A percentile compares a stretch with the other conserved stretches of the same genome.
These are phyloP conservation scores for Caenorhabditis becei DNA, from an alignment of 2,888 invertebrate genomes.

Conservation along the genomic window DNA sequence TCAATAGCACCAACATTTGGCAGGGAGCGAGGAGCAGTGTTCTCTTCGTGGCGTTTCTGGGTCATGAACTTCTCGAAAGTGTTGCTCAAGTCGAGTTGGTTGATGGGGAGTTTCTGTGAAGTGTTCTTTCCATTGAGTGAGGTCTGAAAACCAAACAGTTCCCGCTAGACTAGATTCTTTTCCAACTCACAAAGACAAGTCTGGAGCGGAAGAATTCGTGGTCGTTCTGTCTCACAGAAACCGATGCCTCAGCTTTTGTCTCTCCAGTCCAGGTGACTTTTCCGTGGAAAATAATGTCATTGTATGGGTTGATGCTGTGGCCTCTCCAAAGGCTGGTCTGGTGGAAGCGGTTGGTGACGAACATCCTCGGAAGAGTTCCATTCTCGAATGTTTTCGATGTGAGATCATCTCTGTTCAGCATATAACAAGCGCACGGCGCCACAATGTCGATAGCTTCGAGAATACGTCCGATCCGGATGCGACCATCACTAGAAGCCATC, in stretches of 20 bases:
- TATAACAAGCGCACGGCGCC: slow-evolving; percentile 56
- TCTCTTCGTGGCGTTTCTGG: slow-evolving; percentile 31
- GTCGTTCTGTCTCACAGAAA: slow-evolving; percentile 55
- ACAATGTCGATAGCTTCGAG: slow-evolving; percentile 57
- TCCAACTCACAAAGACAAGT: slow-evolving; percentile 52
- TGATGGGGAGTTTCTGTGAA: slow-evolving; percentile 31
- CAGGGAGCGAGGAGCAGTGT: slow-evolving; percentile 24
- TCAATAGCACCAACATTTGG: slow-evolving; percentile 36
- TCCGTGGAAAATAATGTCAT: slow-evolving; percentile 46
- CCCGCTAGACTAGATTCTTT: too few relatives aligned
- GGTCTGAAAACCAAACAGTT: slow-evolving; percentile 21
- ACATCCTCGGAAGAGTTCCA: slow-evolving; percentile 58
- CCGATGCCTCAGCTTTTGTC: slow-evolving; percentile 46
- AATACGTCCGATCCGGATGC: slow-evolving; percentile 49
- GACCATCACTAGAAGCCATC: slow-evolving; percentile 42
- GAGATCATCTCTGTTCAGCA: slow-evolving; percentile 56
- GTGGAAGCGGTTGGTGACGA: slow-evolving; percentile 56
- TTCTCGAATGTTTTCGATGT: slow-evolving; percentile 25
- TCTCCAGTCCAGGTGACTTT: slow-evolving; percentile 61
- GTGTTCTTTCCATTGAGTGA: slow-evolving; percentile 51
- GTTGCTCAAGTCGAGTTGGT: slow-evolving; percentile 49
- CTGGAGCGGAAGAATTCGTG: slow-evolving; percentile 36
- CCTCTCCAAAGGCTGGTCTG: slow-evolving; percentile 26
- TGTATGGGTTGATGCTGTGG: slow-evolving; percentile 34
- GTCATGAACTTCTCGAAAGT: slow-evolving; percentile 35